Percentiles rank a stretch among this genome's conserved stretches.
phyloP scores from a whole-genome alignment of 2,113 vertebrate genomes.

The Triplophysa rosa region DNA sequence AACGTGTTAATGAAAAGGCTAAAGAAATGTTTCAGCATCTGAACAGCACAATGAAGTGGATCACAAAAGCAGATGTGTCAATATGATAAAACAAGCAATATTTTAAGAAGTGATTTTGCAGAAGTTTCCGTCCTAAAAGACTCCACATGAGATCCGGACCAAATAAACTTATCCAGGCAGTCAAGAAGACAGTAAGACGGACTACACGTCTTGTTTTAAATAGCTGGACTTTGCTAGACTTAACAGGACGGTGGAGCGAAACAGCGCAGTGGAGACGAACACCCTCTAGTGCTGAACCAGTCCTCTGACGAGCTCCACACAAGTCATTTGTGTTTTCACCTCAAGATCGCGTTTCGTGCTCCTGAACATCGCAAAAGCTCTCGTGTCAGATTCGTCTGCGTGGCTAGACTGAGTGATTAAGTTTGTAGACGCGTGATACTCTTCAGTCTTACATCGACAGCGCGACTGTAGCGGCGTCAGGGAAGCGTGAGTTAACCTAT shows the following conservation, averaged over 20 bases:
- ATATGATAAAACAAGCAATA: not conserved
- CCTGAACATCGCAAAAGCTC: not conserved
- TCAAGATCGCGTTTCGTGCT: slow-evolving; percentile 4
- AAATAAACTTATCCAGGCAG: too few species aligned
- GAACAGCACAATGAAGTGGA: not conserved
- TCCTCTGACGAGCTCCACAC: slow-evolving; percentile 7
- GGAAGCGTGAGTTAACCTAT: not conserved
- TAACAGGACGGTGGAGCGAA: slow-evolving; percentile 2
- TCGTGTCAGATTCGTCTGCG: not conserved
- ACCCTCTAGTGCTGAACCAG: slow-evolving; percentile 52
- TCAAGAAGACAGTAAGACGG: not conserved
- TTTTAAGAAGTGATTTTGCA: not conserved
- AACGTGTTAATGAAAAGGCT: not conserved
- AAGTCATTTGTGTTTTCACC: slow-evolving; percentile 13
- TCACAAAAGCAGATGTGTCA: not conserved
- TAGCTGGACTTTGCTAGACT: slow-evolving; percentile 2
- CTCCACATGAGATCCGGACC: not conserved
- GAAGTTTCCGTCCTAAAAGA: not conserved
- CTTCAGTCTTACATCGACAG: not conserved
- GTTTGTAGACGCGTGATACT: slow-evolving; percentile 6
- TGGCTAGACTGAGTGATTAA: not conserved
- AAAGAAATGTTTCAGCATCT: not conserved
- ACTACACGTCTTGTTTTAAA: not conserved
- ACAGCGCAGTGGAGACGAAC: slow-evolving; percentile 44
- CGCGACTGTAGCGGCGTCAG: not conserved